Conservation (phyloP, 2,888 invertebrate species). For the Sepioteuthis lessoniana region DNA sequence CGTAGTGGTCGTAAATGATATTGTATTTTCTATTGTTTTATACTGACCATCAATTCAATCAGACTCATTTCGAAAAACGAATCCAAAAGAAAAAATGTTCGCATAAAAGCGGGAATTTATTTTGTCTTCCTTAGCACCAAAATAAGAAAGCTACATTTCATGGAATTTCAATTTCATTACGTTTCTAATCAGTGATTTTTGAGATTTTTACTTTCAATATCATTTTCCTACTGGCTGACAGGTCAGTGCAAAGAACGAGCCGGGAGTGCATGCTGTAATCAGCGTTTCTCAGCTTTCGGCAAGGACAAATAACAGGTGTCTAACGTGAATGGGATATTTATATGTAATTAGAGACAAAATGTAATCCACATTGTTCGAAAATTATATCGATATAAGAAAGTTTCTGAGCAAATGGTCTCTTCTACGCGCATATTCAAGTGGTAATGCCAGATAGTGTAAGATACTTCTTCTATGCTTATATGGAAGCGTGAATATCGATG, state of each 20-base stretch:
- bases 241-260: not conserved
- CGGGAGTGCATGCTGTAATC: not conserved
- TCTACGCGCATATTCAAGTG: not conserved
- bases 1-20: no score
- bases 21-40: no score
- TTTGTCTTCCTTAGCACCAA: not conserved
- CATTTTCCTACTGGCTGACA: not conserved
- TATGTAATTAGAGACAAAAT: slow-evolving; percentile 12
- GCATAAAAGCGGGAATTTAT: not conserved
- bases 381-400: not conserved
- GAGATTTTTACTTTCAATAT: not conserved
- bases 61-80: no score
- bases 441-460: not conserved
- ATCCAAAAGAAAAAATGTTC: not conserved
- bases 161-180: not conserved
- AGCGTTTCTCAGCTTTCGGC: not conserved
- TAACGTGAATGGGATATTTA: not conserved
- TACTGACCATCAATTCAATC: no score
- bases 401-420: not conserved
- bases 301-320: not conserved
- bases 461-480: not conserved
- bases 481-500: not conserved
- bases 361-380: not conserved
- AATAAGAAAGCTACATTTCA: not conserved
- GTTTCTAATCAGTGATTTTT: not conserved